Percentiles rank a stretch among this genome's conserved stretches.
Conservation (phyloP, 2,113 vertebrate species). For the Columba livia region DNA sequence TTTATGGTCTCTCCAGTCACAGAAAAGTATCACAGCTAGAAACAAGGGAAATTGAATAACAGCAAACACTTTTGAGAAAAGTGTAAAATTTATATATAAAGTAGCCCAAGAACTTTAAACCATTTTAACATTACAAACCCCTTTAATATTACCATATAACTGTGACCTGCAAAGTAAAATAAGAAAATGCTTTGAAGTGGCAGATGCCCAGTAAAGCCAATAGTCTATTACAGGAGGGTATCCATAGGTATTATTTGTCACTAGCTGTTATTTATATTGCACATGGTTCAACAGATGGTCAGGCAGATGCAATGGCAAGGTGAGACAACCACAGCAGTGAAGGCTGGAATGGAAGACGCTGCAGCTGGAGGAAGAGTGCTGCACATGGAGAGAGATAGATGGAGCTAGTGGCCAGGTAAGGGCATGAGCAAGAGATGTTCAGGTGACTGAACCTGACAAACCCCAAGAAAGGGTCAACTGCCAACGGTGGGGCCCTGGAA, state of each 20-base stretch:
- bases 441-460: neutral
- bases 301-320: slow-evolving; percentile 68
- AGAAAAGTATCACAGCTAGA: neutral
- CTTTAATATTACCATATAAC: neutral
- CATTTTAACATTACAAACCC: neutral
- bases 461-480: neutral
- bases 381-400: slow-evolving; percentile 49
- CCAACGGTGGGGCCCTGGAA: neutral
- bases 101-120: neutral
- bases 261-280: slow-evolving; percentile 58
- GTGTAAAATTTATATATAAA: neutral
- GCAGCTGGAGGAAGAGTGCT: slow-evolving; percentile 52
- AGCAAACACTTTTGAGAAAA: neutral
- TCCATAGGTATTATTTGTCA: slow-evolving; percentile 54
- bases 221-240: neutral
- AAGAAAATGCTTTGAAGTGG: neutral
- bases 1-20: neutral
- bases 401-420: neutral
- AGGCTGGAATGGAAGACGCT: slow-evolving; percentile 52
- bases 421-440: neutral
- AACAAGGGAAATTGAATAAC: neutral
- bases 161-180: neutral
- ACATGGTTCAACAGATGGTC: slow-evolving; percentile 65
- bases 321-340: slow-evolving; percentile 55
- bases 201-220: neutral